phyloP scores from a whole-genome alignment of 2,113 vertebrate genomes.

The Cyanocitta stelleri region DNA sequence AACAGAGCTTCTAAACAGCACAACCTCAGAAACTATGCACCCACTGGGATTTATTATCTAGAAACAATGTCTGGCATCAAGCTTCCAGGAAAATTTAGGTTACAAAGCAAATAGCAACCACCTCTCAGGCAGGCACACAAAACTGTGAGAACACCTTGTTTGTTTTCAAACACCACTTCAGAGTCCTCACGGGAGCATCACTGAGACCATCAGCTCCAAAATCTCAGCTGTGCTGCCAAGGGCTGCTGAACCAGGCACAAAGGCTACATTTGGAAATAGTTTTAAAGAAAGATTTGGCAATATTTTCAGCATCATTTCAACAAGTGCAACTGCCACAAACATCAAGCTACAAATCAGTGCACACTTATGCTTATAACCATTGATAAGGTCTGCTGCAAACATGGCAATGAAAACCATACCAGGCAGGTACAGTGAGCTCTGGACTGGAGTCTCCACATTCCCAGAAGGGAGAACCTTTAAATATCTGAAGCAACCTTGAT shows the following conservation, averaged over 20 bases:
- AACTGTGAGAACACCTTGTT: not conserved
- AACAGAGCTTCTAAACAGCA: not conserved
- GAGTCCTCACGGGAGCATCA: not conserved
- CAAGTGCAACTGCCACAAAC: not conserved
- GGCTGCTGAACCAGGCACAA: not conserved
- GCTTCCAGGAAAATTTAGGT: slow-evolving; percentile 17
- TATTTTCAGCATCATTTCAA: not conserved
- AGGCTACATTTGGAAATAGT: not conserved
- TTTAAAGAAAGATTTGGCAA: not conserved
- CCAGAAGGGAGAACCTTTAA: not conserved
- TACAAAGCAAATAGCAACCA: slow-evolving; percentile 8
- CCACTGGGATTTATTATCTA: slow-evolving; percentile 21
- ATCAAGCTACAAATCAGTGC: not conserved
- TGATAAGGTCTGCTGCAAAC: not conserved
- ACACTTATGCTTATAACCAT: not conserved
- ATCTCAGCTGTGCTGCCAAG: not conserved
- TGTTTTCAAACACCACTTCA: not conserved
- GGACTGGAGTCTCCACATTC: rapidly evolving
- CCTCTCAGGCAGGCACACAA: not conserved
- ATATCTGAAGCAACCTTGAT: not conserved
- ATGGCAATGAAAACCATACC: not conserved
- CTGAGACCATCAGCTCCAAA: not conserved
- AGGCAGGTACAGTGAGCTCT: not conserved
- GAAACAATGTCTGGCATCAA: slow-evolving; percentile 5
- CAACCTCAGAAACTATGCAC: not conserved